Conservation (phyloP, 2,888 invertebrate species). For the Synergus umbraculus region DNA sequence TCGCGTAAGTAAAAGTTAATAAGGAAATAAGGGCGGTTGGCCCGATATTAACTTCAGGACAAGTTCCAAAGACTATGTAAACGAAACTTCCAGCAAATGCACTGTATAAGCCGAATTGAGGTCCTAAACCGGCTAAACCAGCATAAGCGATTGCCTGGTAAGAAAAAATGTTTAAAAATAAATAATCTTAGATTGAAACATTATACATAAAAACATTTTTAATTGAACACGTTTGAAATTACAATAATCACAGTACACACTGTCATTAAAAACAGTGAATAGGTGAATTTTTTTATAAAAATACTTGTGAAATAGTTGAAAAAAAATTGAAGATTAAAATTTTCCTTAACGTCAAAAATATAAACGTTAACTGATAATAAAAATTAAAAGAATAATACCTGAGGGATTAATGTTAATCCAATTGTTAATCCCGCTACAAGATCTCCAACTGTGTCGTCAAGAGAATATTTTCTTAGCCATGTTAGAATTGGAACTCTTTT, state of each 20-base stretch:
- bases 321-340: neutral
- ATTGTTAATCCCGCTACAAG: slow-evolving; percentile 80
- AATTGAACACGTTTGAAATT: too few species aligned
- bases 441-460: slow-evolving; percentile 78
- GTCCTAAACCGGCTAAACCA: slow-evolving; percentile 66
- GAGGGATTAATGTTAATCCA: slow-evolving; percentile 77
- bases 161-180: neutral
- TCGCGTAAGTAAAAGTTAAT: slow-evolving; percentile 82
- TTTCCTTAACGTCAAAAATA: neutral
- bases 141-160: slow-evolving; percentile 72
- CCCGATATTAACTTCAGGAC: slow-evolving; percentile 83
- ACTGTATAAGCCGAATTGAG: slow-evolving; percentile 90
- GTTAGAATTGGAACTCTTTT: slow-evolving; percentile 73
- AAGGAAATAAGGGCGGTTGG: slow-evolving; percentile 89
- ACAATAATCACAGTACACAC: too few species aligned
- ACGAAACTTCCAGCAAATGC: slow-evolving; percentile 88
- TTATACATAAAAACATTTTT: too few species aligned
- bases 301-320: neutral
- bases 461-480: slow-evolving; percentile 78
- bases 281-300: too few species aligned
- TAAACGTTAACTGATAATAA: slow-evolving; percentile 45
- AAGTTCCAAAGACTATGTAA: slow-evolving; percentile 88
- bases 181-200: too few species aligned
- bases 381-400: slow-evolving; percentile 68
- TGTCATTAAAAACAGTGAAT: too few species aligned